phyloP scores from a whole-genome alignment of 2,888 invertebrate genomes.

The Ephialtes manifestator region DNA sequence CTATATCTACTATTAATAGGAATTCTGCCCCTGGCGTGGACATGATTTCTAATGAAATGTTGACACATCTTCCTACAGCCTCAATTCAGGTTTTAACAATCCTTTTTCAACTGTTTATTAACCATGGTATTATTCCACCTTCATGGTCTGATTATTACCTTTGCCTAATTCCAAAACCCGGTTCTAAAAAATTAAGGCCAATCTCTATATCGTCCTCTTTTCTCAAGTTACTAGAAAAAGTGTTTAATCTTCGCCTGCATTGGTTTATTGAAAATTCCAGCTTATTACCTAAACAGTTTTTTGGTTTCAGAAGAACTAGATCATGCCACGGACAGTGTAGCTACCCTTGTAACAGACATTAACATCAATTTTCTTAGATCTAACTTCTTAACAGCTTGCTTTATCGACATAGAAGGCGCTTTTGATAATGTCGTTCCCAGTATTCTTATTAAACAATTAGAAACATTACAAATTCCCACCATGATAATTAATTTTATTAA shows the following conservation, averaged over 20 bases:
- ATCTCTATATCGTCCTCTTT: not conserved
- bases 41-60: constrained; percentile 4
- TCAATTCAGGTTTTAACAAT: not conserved
- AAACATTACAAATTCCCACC: not conserved
- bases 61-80: not conserved
- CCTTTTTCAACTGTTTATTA: not conserved
- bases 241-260: not conserved
- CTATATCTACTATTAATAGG: not conserved
- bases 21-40: not conserved
- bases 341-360: not conserved
- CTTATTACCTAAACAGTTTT: not conserved
- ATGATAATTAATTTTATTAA: not conserved
- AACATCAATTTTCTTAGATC: constrained; percentile 1
- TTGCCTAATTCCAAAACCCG: not conserved
- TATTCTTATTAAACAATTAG: not conserved
- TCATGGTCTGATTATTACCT: not conserved
- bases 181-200: not conserved
- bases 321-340: constrained; percentile 23
- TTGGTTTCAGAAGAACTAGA: constrained; percentile 8
- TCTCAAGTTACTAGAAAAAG: constrained; percentile 27
- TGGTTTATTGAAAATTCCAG: not conserved
- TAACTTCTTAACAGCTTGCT: not conserved
- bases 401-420: constrained; percentile 5
- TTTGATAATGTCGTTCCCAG: constrained; percentile 7
- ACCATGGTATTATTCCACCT: not conserved